A percentile compares a stretch with the other conserved stretches of the same genome.
These are phyloP conservation scores for Thysanoteuthis rhombus DNA, from an alignment of 2,888 invertebrate species.

Conservation along the genomic window DNA sequence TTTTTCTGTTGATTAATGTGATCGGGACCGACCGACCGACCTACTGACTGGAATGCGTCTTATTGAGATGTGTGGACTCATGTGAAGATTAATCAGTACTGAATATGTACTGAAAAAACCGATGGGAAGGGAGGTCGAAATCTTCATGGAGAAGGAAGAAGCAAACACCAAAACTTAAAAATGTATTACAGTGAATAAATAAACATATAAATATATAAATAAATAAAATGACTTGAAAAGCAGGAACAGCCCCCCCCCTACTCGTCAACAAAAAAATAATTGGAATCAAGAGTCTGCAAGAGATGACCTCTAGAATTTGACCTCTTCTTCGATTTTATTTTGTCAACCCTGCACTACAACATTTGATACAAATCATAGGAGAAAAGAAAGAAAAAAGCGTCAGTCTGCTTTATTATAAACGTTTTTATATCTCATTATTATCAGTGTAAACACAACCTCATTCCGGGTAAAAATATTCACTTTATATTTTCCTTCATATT, in stretches of 20 bases:
- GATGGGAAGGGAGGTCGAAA: not conserved
- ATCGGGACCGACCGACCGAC: too few relatives aligned
- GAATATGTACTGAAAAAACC: not conserved
- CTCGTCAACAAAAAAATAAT: not conserved
- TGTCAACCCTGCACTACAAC: not conserved
- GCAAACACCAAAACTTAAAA: not conserved
- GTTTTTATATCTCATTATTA: not conserved
- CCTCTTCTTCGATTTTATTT: not conserved
- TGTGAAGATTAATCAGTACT: not conserved
- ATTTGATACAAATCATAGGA: not conserved
- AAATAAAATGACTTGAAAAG: not conserved
- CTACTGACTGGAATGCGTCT: too few relatives aligned
- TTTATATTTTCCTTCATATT: not conserved
- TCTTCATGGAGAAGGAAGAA: not conserved
- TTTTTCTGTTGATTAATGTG: too few relatives aligned
- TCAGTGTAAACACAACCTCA: not conserved
- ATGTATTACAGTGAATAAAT: not conserved
- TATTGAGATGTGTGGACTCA: too few relatives aligned
- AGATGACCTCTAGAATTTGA: not conserved
- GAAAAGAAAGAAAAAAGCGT: too few relatives aligned
- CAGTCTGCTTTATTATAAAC: not conserved
- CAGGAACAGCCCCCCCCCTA: too few relatives aligned
- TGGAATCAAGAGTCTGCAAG: not conserved
- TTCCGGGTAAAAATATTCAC: not conserved
- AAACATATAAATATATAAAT: not conserved